These are phyloP conservation scores for Petrolisthes manimaculis DNA, from an alignment of 2,888 invertebrate species.

Conservation along the genomic window DNA sequence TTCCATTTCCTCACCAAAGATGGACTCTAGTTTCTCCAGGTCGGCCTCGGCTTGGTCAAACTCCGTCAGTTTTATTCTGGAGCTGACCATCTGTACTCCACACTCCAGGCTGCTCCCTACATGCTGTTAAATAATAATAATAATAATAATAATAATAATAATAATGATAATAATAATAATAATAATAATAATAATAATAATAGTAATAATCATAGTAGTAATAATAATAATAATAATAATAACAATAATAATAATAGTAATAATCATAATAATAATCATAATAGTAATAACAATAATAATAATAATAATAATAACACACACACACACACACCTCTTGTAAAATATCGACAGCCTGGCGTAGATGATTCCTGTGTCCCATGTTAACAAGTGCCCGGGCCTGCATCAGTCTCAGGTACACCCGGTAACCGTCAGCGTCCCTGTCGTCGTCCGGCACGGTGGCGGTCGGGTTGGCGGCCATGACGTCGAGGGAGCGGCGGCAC, in stretches of 20 bases:
- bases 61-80: conserved; percentile 42
- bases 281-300: too few species aligned
- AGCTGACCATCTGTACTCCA: conserved; percentile 42
- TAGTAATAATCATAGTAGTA: not conserved
- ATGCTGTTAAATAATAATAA: conserved; percentile 6
- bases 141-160: conserved; percentile 13
- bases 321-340: conserved; percentile 42
- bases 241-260: not conserved
- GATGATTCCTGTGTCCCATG: conserved; percentile 62
- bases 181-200: not conserved
- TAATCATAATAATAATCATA: too few species aligned
- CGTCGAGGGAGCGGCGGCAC: conserved; percentile 38
- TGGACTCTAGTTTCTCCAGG: conserved; percentile 21
- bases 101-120: conserved; percentile 39
- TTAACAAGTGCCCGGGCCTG: conserved; percentile 56
- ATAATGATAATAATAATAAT: not conserved
- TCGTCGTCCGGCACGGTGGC: conserved; percentile 32
- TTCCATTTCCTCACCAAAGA: conserved; percentile 20
- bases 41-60: conserved; percentile 30
- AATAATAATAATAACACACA: too few species aligned
- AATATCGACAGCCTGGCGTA: conserved; percentile 47
- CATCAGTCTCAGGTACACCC: conserved; percentile 21
- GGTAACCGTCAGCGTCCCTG: conserved; percentile 22
- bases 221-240: not conserved
- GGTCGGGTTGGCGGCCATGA: conserved; percentile 18